Percentiles rank a stretch among this genome's conserved stretches.
These are phyloP conservation scores for Phymanthus crucifer DNA, from an alignment of 92 coral and sea anemone species.

Conservation along the genomic window DNA sequence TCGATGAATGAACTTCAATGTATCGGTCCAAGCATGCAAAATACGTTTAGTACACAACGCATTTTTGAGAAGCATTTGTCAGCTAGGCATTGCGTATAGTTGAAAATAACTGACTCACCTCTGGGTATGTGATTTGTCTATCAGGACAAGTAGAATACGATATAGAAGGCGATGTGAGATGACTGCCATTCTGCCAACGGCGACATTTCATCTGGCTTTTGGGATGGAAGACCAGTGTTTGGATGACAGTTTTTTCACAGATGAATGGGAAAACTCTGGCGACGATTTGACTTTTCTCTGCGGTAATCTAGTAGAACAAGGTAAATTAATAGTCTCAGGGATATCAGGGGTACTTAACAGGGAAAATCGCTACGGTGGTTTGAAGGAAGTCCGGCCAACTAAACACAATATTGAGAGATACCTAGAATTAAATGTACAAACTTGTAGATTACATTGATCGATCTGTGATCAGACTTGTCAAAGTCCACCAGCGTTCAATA, in stretches of 20 bases:
- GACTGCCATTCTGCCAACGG: conserved; percentile 81
- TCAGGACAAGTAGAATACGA: conserved; percentile 1
- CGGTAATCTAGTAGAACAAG: conserved; percentile 69
- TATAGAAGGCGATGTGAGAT: conserved; percentile 73
- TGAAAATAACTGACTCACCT: conserved; percentile 46
- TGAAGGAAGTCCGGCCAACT: conserved; percentile 3
- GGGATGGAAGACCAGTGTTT: conserved; percentile 88
- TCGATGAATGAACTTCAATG: not conserved
- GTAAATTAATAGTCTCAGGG: conserved; percentile 1
- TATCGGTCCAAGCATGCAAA: not conserved
- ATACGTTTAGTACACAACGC: not conserved
- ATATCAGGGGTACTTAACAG: not conserved
- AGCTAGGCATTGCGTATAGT: conserved; percentile 35
- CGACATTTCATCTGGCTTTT: conserved; percentile 65
- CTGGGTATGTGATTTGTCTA: not conserved
- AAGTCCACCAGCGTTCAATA: not conserved
- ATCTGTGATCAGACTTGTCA: conserved; percentile 8
- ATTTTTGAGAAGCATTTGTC: not conserved
- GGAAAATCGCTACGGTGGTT: not conserved
- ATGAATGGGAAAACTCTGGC: conserved; percentile 84
- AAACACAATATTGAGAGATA: not conserved
- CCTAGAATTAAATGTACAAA: not conserved
- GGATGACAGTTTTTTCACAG: conserved; percentile 77
- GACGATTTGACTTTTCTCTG: conserved; percentile 87
- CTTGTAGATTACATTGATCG: conserved; percentile 22